Evolutionary conservation across 2,888 invertebrate genomes (phyloP), one percentile per base, ranked within the genome.

Genomic region (Macaria notata): DNA sequence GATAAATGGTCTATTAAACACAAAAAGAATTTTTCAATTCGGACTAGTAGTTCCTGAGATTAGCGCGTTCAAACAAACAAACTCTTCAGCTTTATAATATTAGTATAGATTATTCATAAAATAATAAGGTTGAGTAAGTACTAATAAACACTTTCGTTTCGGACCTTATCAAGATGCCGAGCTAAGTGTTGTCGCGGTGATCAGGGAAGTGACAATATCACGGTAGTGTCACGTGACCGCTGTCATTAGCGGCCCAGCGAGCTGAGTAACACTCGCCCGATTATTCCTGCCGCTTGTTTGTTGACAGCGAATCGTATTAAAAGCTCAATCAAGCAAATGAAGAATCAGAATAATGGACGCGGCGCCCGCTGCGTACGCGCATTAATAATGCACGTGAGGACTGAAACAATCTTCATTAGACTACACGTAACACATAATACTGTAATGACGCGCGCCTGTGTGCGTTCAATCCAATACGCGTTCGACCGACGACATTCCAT

Each of bases 251-350:
- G 77, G 68, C 71, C 71, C 67, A 62, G 64, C 72, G 3, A 9
- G 62, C 51, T 49, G 58, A 66, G 64, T 54, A 54, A 61, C 53
- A 63, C 51, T 60, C 58, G 54, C 59, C 79, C 84, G 87, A 88
- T 88, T 88, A 89, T 87, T 86, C 83, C 83, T 68, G 68, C 75
- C 82, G 77, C 73, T 79, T 75, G 78, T 79, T 81, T 79, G 84
- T 79, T 81, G 87, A 84, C 87, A 85, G 86, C 82, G 81, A 88
- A 87, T 87, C 85, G 83, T 84, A 90, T 90, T 91, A 90, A 91
- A 91, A 90, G 89, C 89, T 90, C 86, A 90, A 91, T 91, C 91
- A 91, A 90, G 83, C 79, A 91, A 91, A 91, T 91, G 91, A 88
- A 86, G 90, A 91, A 89, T 90, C 89, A 86, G 86, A 84, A 88